Conservation (phyloP, 2,113 vertebrate species). For the Tupaia chinensis region DNA sequence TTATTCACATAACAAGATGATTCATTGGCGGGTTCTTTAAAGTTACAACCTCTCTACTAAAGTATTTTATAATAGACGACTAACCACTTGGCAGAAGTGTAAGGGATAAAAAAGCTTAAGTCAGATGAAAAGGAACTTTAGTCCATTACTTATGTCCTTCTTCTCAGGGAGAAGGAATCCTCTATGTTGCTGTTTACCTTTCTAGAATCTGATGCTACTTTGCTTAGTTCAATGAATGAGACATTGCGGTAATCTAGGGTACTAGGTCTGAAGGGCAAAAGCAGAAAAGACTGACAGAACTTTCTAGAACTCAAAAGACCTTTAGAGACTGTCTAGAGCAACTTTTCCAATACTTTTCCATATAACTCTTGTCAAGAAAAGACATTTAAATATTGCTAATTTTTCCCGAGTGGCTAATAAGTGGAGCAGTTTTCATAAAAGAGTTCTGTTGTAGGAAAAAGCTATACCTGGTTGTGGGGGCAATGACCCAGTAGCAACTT, state of each 20-base stretch:
- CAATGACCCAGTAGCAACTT: fast-evolving
- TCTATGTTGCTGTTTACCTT: background rate
- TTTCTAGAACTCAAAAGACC: background rate
- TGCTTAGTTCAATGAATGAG: background rate
- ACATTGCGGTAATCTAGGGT: background rate
- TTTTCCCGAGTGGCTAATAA: background rate
- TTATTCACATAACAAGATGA: conserved; percentile 21
- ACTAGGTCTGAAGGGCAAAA: background rate
- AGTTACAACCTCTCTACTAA: background rate
- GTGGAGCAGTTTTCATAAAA: background rate
- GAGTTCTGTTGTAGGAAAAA: background rate
- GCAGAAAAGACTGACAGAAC: background rate
- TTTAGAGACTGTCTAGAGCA: background rate
- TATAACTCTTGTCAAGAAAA: background rate
- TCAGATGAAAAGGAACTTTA: background rate
- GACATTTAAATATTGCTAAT: background rate
- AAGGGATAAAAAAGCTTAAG: background rate
- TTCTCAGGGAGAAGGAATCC: background rate
- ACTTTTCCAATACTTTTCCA: conserved; percentile 8
- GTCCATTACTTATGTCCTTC: background rate
- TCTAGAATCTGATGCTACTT: background rate
- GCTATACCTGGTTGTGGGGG: background rate
- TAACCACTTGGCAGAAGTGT: background rate
- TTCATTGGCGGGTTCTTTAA: conserved; percentile 26
- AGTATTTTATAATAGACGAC: background rate